These are phyloP conservation scores for Ornithoptera priamus DNA, from an alignment of 2,888 invertebrate genomes.

Conservation along the genomic window DNA sequence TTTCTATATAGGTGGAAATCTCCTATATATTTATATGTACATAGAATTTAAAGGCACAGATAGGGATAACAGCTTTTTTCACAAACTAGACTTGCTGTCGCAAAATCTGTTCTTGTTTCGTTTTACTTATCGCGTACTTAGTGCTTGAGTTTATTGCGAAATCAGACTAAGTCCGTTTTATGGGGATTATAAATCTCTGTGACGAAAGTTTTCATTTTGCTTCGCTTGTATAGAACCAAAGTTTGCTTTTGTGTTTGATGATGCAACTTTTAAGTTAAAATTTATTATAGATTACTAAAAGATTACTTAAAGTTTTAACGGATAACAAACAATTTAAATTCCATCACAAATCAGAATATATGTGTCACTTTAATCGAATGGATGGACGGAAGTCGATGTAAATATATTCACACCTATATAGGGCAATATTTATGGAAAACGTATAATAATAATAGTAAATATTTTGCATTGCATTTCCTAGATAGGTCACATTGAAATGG, in stretches of 20 bases:
- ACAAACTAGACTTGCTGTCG: neutral
- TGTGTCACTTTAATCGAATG: neutral
- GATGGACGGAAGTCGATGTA: neutral
- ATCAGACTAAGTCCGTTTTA: conserved; percentile 11
- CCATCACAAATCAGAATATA: too few species aligned
- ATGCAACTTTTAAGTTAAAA: neutral
- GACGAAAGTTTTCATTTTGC: conserved; percentile 20
- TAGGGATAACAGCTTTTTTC: neutral
- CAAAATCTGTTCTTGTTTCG: conserved; percentile 15
- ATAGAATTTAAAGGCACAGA: neutral
- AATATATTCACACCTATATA: neutral
- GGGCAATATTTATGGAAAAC: neutral
- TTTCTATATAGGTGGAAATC: too few species aligned
- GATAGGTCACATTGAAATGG: neutral
- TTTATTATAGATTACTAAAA: neutral
- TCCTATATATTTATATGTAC: too few species aligned
- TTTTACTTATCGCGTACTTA: conserved; percentile 6
- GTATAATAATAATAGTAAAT: neutral
- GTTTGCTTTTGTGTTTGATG: neutral
- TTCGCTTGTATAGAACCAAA: conserved; percentile 1
- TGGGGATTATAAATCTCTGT: conserved; percentile 8
- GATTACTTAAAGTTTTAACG: neutral
- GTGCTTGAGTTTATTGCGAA: conserved; percentile 16
- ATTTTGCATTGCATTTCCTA: neutral
- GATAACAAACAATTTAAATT: too few species aligned